A percentile compares a stretch with the other conserved stretches of the same genome.
phyloP scores from a whole-genome alignment of 1,140 invertebrate genomes.

The Choristoneura fumiferana region DNA sequence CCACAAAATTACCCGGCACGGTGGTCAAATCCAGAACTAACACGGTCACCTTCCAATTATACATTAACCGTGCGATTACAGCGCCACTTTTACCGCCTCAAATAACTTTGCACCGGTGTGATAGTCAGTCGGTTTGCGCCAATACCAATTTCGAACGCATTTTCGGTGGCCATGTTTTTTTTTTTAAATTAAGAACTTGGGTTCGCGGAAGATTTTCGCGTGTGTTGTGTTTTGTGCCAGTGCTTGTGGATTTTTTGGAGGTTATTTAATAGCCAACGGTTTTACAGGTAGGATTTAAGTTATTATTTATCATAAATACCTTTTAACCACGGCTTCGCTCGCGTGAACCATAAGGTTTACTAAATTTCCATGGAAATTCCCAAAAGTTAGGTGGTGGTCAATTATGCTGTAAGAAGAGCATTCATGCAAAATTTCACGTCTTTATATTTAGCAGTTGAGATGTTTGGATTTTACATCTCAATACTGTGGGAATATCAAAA shows the following conservation, averaged over 20 bases:
- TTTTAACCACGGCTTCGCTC: too few species aligned
- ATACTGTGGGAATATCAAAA: too few species aligned
- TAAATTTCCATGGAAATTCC: too few species aligned
- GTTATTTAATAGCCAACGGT: too few species aligned
- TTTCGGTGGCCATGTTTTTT: slow-evolving; percentile 11
- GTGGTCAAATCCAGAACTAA: slow-evolving; percentile 2
- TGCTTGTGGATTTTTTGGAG: neutral
- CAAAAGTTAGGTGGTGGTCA: too few species aligned
- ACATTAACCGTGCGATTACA: neutral
- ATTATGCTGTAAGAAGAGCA: too few species aligned
- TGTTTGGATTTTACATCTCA: too few species aligned
- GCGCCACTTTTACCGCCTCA: neutral
- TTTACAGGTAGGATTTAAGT: too few species aligned
- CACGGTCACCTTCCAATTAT: neutral
- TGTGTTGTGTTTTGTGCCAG: slow-evolving; percentile 11
- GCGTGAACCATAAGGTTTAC: too few species aligned
- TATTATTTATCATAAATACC: too few species aligned
- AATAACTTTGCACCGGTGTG: neutral
- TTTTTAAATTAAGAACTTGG: neutral
- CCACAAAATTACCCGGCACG: neutral
- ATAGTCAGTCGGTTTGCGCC: slow-evolving; percentile 13
- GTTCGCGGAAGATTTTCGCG: neutral
- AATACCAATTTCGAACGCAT: slow-evolving; percentile 18
- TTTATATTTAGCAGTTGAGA: too few species aligned
- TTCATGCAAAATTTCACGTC: too few species aligned